Evolutionary conservation across 2,888 invertebrate species (phyloP).

Genomic region (Synergus japonicus): DNA sequence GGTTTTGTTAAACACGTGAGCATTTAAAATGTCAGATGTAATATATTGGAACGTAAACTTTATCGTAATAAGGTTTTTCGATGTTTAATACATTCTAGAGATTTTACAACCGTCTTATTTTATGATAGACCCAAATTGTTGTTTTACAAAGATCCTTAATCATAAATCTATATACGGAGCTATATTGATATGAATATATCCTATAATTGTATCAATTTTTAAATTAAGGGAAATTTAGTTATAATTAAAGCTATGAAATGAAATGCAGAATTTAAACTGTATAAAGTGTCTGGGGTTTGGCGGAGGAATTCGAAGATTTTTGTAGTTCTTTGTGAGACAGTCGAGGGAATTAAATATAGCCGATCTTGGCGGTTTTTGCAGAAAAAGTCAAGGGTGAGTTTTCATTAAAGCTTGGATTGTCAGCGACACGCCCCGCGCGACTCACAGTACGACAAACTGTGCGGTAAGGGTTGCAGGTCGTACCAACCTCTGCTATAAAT

Average conservation of each 20-base stretch:
- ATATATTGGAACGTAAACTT: constrained; percentile 61
- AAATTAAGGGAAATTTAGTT: no score
- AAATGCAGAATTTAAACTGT: neutral
- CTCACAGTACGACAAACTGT: constrained; percentile 63
- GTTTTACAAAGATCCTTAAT: neutral
- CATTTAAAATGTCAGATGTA: constrained; percentile 60
- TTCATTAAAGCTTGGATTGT: constrained; percentile 72
- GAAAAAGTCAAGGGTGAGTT: constrained; percentile 63
- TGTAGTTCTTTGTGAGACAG: neutral
- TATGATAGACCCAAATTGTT: neutral
- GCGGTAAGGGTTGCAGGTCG: constrained; percentile 66
- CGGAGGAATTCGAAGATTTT: constrained; percentile 50
- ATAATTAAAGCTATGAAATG: no score
- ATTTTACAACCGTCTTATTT: neutral
- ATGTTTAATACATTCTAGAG: neutral
- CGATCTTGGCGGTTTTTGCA: constrained; percentile 21
- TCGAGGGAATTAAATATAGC: constrained; percentile 12
- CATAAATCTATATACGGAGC: neutral
- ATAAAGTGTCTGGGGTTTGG: neutral
- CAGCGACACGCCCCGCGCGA: constrained; percentile 67
- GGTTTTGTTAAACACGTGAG: constrained; percentile 50
- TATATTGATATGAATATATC: no score
- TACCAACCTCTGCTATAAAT: constrained; percentile 66
- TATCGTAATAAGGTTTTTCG: neutral
- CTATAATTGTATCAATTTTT: no score